These are phyloP conservation scores for Glaucopsyche alexis DNA, from an alignment of 2,888 invertebrate species.

Conservation along the genomic window DNA sequence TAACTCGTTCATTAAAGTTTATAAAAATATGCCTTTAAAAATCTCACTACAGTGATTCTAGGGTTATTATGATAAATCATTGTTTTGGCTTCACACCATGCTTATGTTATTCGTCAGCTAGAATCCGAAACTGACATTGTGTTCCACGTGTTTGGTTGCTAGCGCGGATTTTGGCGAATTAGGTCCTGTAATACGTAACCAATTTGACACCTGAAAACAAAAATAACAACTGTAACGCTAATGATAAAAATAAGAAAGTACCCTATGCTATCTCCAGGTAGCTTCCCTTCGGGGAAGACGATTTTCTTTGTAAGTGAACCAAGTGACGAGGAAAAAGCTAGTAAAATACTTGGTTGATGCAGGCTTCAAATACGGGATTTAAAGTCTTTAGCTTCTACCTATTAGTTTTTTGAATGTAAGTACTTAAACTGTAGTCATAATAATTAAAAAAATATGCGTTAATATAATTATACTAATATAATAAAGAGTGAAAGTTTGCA, in stretches of 20 bases:
- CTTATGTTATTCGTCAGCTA: conserved; percentile 40
- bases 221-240: conserved; percentile 19
- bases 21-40: conserved; percentile 16
- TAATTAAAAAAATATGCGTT: too few species aligned
- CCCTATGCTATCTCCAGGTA: too few species aligned
- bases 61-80: not conserved
- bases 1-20: conserved; percentile 16
- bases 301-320: too few species aligned
- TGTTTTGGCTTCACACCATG: conserved; percentile 1
- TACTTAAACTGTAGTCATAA: too few species aligned
- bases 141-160: conserved; percentile 58
- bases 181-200: conserved; percentile 81
- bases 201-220: conserved; percentile 64
- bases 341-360: too few species aligned
- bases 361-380: too few species aligned
- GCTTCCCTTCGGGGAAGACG: too few species aligned
- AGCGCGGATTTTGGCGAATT: conserved; percentile 76
- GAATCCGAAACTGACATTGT: conserved; percentile 72
- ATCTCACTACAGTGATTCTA: not conserved
- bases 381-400: too few species aligned
- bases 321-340: too few species aligned
- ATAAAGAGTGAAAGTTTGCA: too few species aligned
- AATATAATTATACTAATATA: too few species aligned
- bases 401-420: too few species aligned
- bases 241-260: not conserved